Conservation (phyloP, 1,140 invertebrate species). For the Lasaia peninsularis region DNA sequence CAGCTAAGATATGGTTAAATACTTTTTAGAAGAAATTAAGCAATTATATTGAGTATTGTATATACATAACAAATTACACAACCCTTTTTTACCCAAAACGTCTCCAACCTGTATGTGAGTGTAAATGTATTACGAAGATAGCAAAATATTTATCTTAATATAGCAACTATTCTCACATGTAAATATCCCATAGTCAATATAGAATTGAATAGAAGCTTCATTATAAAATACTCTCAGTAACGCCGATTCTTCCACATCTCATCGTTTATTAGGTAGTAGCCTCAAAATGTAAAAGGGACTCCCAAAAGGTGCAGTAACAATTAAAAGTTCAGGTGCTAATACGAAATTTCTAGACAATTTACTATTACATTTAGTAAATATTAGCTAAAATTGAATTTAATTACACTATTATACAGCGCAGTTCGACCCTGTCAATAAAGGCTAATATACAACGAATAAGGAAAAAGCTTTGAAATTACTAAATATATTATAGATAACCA, state of each 20-base stretch:
- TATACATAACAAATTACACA: conserved; percentile 69
- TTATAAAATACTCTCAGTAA: conserved; percentile 18
- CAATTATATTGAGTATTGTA: conserved; percentile 57
- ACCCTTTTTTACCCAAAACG: conserved; percentile 65
- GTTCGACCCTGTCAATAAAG: conserved; percentile 72
- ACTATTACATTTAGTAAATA: conserved; percentile 67
- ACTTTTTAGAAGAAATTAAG: conserved; percentile 36
- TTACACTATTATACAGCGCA: conserved; percentile 68
- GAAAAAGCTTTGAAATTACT: conserved; percentile 24
- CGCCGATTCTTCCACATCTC: conserved; percentile 17
- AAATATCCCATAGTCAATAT: conserved; percentile 24
- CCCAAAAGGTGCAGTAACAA: conserved; percentile 64
- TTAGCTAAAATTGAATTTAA: conserved; percentile 68
- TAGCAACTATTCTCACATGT: conserved; percentile 24
- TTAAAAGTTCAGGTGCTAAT: conserved; percentile 65
- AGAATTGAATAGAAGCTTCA: not conserved
- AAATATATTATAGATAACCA: conserved; percentile 1
- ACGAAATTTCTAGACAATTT: conserved; percentile 54
- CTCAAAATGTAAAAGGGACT: conserved; percentile 48
- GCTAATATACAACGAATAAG: conserved; percentile 45
- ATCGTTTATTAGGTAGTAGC: conserved; percentile 27
- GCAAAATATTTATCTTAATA: conserved; percentile 21
- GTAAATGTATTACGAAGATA: conserved; percentile 37
- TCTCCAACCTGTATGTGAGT: conserved; percentile 51
- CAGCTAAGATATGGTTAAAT: not conserved